Base-by-base conservation (phyloP, 2,797 vertebrate genomes). In the Peromyscus attwateri region DNA sequence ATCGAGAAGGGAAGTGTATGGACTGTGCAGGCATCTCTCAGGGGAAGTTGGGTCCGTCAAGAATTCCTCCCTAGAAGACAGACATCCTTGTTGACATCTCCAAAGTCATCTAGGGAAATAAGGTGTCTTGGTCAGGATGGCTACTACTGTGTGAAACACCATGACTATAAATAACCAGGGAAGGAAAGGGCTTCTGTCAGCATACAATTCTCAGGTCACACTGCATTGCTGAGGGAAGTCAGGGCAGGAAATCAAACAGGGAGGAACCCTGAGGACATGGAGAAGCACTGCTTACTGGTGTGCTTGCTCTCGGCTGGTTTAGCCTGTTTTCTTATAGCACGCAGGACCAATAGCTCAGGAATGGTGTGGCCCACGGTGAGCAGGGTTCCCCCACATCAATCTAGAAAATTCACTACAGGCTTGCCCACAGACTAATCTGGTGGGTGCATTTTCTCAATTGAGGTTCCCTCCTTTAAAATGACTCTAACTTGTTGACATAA, bases 1-100 rank as follows among this genome's bases (percentile, higher is more conserved):
- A n/a, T 57, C 0, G 2, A 13, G 23, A 55, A n/a, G 49, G 10
- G 25, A 23, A 19, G 8, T 16, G 3, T 10, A 1, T 1, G 3
- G 2, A 6, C 21, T 25, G 1, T 2, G n/a, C 2, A 16, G 64
- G 16, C 43, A 79, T 37, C 55, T 77, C 1, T 12, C 7, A 25
- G 46, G 0, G 6, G 13, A 68, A 34, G 23, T 6, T 46, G 23
- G 60, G 43, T 75, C 16, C 1, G 16, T 55, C 12, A 75, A 75
- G 34, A 27, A 49, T 7, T 34, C 57, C 91, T 81, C n/a, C 57
- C 1, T 3, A 27, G 29, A 70, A 75, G 66, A 70, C 21, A 52
- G 80, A 73, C 40, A 88, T 57, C 6, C 34, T 25, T 16, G 4
- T 12, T 46, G 66, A 85, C 27, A 81, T 23, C 3, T 16, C 43